phyloP scores from a whole-genome alignment of 1,140 invertebrate genomes.

The Apis cerana region DNA sequence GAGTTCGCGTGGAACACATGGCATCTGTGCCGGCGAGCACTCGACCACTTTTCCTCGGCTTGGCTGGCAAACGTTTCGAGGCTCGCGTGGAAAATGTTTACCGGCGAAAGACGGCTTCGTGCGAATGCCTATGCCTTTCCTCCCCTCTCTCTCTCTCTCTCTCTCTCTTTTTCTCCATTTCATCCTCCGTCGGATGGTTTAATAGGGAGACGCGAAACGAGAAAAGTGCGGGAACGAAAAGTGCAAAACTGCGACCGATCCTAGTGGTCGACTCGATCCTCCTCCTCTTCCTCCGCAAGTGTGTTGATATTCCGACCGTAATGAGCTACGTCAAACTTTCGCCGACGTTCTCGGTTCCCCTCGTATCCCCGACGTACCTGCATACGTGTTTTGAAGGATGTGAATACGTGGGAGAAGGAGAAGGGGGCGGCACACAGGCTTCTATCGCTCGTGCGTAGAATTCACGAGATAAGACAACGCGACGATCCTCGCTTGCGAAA shows the following conservation, averaged over 20 bases:
- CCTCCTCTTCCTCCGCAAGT: background rate
- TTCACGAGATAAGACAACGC: slow-evolving; percentile 14
- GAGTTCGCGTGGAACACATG: slow-evolving; percentile 10
- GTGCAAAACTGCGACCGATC: slow-evolving; percentile 43
- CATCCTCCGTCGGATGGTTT: slow-evolving; percentile 4
- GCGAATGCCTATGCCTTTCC: background rate
- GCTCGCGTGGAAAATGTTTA: slow-evolving; percentile 57
- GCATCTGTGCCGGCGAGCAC: slow-evolving; percentile 36
- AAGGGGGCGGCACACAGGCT: background rate
- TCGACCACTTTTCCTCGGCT: slow-evolving; percentile 33
- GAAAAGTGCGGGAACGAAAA: slow-evolving; percentile 42
- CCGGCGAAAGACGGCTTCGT: slow-evolving; percentile 48
- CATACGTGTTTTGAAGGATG: background rate
- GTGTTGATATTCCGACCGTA: slow-evolving; percentile 42
- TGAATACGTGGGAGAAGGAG: background rate
- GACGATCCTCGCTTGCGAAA: slow-evolving; percentile 38
- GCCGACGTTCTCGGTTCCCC: background rate
- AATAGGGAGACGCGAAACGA: slow-evolving; percentile 44
- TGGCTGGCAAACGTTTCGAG: slow-evolving; percentile 52
- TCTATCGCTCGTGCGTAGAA: background rate
- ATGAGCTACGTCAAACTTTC: slow-evolving; percentile 48
- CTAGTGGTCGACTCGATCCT: slow-evolving; percentile 9
- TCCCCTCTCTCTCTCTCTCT: background rate
- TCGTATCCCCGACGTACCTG: background rate
- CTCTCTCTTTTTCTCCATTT: background rate